Evolutionary conservation across 2,113 vertebrate species (phyloP).

Genomic region (Anarhynchus alexandrinus): DNA sequence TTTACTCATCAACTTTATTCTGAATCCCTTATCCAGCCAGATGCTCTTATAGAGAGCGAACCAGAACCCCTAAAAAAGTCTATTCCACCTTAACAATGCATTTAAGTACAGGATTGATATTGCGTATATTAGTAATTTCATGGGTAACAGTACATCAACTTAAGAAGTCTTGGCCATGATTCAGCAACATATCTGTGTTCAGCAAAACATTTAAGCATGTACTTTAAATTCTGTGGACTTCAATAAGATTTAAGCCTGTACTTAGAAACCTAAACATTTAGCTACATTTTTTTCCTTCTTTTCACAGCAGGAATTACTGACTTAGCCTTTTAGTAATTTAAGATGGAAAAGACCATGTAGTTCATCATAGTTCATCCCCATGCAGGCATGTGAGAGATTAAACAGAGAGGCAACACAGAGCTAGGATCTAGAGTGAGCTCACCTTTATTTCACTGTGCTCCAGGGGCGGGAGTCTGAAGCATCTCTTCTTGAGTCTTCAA

Average conservation of each 20-base stretch:
- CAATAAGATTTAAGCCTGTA: background rate
- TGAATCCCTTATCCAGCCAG: background rate
- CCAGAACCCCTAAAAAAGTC: background rate
- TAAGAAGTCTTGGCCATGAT: background rate
- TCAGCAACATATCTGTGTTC: background rate
- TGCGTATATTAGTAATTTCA: background rate
- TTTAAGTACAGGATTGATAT: background rate
- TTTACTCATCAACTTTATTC: background rate
- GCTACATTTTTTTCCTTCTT: background rate
- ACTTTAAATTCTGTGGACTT: slow-evolving; percentile 9
- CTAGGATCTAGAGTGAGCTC: background rate
- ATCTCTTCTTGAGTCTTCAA: slow-evolving; percentile 16
- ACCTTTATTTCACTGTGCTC: slow-evolving; percentile 43
- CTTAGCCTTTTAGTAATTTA: background rate
- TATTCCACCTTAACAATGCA: background rate
- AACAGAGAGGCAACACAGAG: background rate
- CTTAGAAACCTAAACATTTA: slow-evolving; percentile 3
- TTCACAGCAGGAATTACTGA: background rate
- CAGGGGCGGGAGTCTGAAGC: background rate
- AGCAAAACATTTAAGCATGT: background rate
- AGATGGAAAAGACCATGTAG: background rate
- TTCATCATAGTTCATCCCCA: background rate
- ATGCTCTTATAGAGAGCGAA: background rate
- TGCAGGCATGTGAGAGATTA: background rate
- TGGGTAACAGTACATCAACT: background rate